Conservation (phyloP, 2,113 vertebrate species). For the Tylochromis polylepis region DNA sequence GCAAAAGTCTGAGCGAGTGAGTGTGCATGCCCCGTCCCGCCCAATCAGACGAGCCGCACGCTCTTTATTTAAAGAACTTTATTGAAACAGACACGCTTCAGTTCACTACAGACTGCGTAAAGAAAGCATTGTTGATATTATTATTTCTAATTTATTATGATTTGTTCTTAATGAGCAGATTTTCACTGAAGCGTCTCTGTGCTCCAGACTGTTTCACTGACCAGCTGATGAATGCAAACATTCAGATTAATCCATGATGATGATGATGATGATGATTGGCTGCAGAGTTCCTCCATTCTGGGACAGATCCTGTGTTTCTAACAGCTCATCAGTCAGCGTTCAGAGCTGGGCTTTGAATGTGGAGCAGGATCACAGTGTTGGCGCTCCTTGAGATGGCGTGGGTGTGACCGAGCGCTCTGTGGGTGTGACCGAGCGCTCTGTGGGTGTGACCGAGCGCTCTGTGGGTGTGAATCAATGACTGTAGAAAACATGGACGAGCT, state of each 20-base stretch:
- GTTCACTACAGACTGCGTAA: neutral
- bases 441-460: neutral
- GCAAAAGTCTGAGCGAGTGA: conserved; percentile 70
- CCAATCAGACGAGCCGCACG: neutral
- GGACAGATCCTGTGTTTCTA: neutral
- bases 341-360: neutral
- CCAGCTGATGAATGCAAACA: neutral
- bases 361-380: neutral
- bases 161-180: neutral
- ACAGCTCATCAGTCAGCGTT: neutral
- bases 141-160: neutral
- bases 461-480: too few relatives aligned
- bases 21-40: conserved; percentile 33
- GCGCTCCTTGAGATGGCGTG: too few relatives aligned
- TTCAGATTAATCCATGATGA: neutral
- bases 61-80: neutral
- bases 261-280: neutral
- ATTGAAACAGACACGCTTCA: neutral
- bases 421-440: too few relatives aligned
- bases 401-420: neutral
- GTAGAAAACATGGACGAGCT: too few relatives aligned
- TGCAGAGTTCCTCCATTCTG: neutral
- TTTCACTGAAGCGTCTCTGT: neutral
- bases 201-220: neutral
- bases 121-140: rapidly evolving